Base-by-base conservation (phyloP, 2,113 vertebrate species). In the Ondatra zibethicus region DNA sequence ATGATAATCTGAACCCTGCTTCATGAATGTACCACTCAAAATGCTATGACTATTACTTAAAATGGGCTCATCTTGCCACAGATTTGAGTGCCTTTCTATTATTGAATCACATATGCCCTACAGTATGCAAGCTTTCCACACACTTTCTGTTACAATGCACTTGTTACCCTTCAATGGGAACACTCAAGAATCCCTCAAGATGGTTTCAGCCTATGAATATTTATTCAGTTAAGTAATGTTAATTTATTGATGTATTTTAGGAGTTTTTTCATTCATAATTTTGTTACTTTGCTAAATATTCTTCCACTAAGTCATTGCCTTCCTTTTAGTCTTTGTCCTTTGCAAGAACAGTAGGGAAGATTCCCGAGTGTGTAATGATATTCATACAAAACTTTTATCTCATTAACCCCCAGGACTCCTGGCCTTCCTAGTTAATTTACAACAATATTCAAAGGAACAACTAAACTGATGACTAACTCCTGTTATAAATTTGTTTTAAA, bases 361-460 rank as follows among this genome's bases (percentile, higher is more conserved):
- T 11, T 1, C 45, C 29, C 52, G 1, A 16, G 11, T 73, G 13
- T 84, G 1, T 21, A 47, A 73, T 23, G 33, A 31, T 3, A 25
- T 66, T 36, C 16, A 63, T 72, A 25, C 7, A 50, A 89, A 76
- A 63, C 80, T 87, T 92, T 94, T 61, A 82, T 72, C 11, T 81
- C 47, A 45, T 39, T 14, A 45, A 0, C 0, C 36, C 36, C 12
- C 5, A 23, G 33, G 39, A 45, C 0, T 3, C 65, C 25, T 85
- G 11, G 36, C 50, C 33, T 88, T 12, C 4, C 23, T 73, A 14
- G 58, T 61, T 45, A 61, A 50, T 68, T 68, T 76, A 63, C 68
- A 77, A 68, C 58, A 58, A 75, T 87, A 89, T 90, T 84, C 27
- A 84, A 81, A 88, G 84, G 9, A 70, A 55, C 95, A 91, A 72